A percentile compares a stretch with the other conserved stretches of the same genome.
Conservation (phyloP, 2,888 invertebrate genomes). For the Epiblema foenella region DNA sequence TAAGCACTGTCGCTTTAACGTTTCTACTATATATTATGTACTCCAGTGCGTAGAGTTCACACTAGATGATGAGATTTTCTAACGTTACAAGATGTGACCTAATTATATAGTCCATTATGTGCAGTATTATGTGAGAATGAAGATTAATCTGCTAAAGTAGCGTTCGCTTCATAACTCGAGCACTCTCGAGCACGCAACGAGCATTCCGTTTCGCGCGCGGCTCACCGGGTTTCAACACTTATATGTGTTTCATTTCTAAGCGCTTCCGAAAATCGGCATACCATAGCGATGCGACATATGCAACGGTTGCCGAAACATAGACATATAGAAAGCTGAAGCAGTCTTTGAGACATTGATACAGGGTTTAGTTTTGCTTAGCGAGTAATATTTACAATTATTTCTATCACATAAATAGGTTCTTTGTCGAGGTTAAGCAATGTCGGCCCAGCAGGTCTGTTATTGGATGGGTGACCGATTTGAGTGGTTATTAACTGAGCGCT, state of each 20-base stretch:
- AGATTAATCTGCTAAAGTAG: conserved; percentile 22
- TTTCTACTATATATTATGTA: too few relatives aligned
- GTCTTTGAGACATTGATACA: too few relatives aligned
- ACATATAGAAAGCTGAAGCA: not conserved
- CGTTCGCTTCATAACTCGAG: conserved; percentile 19
- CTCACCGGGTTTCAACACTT: not conserved
- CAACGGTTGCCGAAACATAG: not conserved
- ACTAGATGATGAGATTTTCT: conserved; percentile 4
- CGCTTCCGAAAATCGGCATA: not conserved
- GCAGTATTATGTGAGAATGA: conserved; percentile 29
- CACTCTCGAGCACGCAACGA: conserved; percentile 27
- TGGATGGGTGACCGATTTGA: too few relatives aligned
- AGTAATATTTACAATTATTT: too few relatives aligned
- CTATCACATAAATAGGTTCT: too few relatives aligned
- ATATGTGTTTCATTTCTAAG: not conserved
- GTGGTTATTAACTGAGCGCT: too few relatives aligned
- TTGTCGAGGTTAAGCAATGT: too few relatives aligned
- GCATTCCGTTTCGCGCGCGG: not conserved
- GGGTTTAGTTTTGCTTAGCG: too few relatives aligned
- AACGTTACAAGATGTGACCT: conserved; percentile 5
- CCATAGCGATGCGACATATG: conserved; percentile 1
- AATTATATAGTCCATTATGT: conserved; percentile 23
- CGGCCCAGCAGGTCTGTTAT: too few relatives aligned
- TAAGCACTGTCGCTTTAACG: too few relatives aligned
- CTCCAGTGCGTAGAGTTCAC: not conserved